Percentiles rank a stretch among this genome's conserved stretches.
Conservation (phyloP, 1,140 invertebrate genomes). For the Chionoecetes opilio region DNA sequence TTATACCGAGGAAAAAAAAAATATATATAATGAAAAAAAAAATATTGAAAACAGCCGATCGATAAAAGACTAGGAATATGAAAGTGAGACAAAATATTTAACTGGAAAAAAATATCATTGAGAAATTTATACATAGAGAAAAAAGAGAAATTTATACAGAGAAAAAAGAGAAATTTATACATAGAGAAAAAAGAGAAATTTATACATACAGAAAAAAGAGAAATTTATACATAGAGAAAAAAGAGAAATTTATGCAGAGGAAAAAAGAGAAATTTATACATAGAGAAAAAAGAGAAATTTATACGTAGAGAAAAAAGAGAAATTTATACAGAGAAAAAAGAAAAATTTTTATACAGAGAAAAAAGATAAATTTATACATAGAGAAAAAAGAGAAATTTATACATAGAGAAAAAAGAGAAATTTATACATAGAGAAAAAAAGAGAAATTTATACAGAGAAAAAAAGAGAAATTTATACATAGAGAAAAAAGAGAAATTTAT, state of each 20-base stretch:
- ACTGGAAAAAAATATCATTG: neutral
- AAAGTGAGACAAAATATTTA: neutral
- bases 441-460: neutral
- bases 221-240: neutral
- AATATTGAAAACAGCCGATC: neutral
- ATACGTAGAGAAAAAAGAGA: neutral
- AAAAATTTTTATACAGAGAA: neutral
- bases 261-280: neutral
- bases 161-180: neutral
- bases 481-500: neutral
- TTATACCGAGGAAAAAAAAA: neutral
- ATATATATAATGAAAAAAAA: neutral
- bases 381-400: neutral
- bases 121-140: neutral
- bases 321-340: neutral
- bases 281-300: neutral
- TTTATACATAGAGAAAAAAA: neutral
- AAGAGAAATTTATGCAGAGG: neutral
- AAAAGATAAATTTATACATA: neutral
- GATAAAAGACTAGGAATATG: neutral
- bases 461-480: neutral
- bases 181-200: neutral
- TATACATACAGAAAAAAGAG: neutral
- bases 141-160: neutral
- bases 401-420: neutral